Evolutionary conservation across 2,888 invertebrate species (phyloP).

Genomic region (Copidosoma aretas): DNA sequence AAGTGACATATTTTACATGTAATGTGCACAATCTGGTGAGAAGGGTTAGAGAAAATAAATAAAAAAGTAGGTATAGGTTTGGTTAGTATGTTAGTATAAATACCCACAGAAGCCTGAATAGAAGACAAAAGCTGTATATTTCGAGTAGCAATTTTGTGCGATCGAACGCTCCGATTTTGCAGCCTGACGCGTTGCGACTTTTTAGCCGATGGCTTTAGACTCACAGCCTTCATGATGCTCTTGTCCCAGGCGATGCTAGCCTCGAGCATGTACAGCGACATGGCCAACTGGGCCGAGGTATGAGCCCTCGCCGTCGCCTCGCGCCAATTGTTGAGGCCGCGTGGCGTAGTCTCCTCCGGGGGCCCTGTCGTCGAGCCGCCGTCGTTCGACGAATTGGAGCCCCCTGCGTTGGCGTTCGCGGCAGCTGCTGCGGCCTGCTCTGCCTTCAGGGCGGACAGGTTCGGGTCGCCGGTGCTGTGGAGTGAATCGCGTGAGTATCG

Average conservation of each 20-base stretch:
- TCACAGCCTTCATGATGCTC: conserved; percentile 98
- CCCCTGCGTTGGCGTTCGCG: conserved; percentile 45
- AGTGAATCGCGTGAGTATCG: background rate
- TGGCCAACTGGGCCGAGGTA: conserved; percentile 88
- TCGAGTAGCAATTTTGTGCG: conserved; percentile 61
- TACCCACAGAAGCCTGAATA: conserved; percentile 62
- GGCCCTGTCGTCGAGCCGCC: conserved; percentile 57
- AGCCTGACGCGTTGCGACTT: conserved; percentile 60
- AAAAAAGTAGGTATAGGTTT: too few species aligned
- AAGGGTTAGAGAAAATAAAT: conserved; percentile 43
- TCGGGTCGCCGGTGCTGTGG: conserved; percentile 69
- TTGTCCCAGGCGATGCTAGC: conserved; percentile 98
- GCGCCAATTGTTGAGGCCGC: conserved; percentile 87
- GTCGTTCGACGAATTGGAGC: conserved; percentile 51
- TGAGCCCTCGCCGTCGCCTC: conserved; percentile 84
- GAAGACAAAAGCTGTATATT: conserved; percentile 60
- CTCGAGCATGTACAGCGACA: conserved; percentile 89
- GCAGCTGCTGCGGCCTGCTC: conserved; percentile 62
- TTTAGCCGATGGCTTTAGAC: conserved; percentile 66
- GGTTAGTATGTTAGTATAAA: conserved; percentile 61
- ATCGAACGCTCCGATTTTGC: conserved; percentile 60
- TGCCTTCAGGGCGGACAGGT: conserved; percentile 68
- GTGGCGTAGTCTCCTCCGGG: conserved; percentile 70
- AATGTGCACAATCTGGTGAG: too few species aligned
- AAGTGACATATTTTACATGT: too few species aligned